Conservation (phyloP, 2,113 vertebrate genomes). For the Zingel zingel region DNA sequence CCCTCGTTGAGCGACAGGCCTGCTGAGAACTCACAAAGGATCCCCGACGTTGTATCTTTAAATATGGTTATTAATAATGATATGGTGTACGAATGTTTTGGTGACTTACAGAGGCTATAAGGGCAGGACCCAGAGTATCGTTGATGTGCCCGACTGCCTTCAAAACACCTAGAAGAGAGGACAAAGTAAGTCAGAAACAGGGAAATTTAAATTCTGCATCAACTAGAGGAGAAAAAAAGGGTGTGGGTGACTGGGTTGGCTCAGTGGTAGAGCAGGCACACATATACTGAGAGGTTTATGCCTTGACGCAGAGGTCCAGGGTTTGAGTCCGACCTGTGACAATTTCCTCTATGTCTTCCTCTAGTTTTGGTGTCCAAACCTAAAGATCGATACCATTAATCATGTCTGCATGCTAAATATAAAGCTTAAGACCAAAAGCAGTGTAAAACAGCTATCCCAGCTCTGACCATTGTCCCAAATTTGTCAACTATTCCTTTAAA, state of each 20-base stretch:
- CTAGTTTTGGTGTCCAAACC: no score
- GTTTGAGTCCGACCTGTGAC: no score
- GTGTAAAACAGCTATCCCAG: no score
- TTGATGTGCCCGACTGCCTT: constrained; percentile 97
- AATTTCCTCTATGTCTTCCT: no score
- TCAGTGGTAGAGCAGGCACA: no score
- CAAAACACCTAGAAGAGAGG: constrained; percentile 74
- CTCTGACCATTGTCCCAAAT: no score
- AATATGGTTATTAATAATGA: not conserved
- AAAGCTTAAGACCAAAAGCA: not conserved
- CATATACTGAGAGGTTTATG: no score
- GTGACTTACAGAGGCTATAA: constrained; percentile 91
- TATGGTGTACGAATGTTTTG: not conserved
- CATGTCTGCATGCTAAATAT: not conserved
- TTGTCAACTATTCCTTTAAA: no score
- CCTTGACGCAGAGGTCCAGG: no score
- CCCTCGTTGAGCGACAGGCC: not conserved
- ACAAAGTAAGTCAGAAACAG: not conserved
- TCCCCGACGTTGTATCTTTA: not conserved
- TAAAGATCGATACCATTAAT: not conserved
- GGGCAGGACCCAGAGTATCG: constrained; percentile 90
- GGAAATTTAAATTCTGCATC: not conserved
- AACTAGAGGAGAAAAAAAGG: not conserved
- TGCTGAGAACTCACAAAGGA: not conserved
- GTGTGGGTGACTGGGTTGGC: not conserved